Evolutionary conservation across 2,888 invertebrate species (phyloP), one percentile per base, ranked within the genome.

Genomic region (Campoplex nolae): DNA sequence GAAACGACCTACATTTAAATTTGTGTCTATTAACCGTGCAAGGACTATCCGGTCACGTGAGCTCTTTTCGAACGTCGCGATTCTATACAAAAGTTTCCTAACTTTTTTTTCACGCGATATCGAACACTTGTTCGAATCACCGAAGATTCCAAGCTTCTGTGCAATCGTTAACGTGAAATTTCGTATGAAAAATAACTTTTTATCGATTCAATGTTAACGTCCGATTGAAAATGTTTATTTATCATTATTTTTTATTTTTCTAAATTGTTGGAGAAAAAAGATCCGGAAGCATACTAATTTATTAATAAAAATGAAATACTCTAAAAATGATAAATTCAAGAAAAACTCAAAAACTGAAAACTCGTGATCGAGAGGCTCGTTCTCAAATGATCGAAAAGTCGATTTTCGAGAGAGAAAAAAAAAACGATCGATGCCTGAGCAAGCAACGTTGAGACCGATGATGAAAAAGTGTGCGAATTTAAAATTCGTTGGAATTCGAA

Each of bases 1-100:
- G 74, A 48, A 68, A 85, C 85, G 89, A 90, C 90, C 90, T 90
- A 90, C 90, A 89, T 90, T 83, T 84, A 88, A 88, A 89, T 90
- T 90, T 87, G 87, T 88, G 83, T 86, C 88, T 88, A 90, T 89
- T 87, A 89, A 85, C 81, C 88, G 86, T 85, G 86, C 84, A 78
- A 84, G 77, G 83, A 86, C 80, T 77, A 83, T 83, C 56, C 83
- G 73, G 51, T 58, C 71, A 35, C 48, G 56, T 35, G 42, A 65
- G n/a, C 45, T 71, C 68, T 73, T 58, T 48, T 13, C 45, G 54
- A 75, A 68, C 54, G 28, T 65, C 78, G 56, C 45, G 51, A 79
- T 79, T 65, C 62, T 70, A 23, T 23, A 23, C 23, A 45, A 74
- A 65, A 35, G 4, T 77, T 67, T 54, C 9, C 32, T 9, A 42